Evolutionary conservation across 2,113 vertebrate species (phyloP), one percentile per base, ranked within the genome.

Genomic region (Mus pahari): DNA sequence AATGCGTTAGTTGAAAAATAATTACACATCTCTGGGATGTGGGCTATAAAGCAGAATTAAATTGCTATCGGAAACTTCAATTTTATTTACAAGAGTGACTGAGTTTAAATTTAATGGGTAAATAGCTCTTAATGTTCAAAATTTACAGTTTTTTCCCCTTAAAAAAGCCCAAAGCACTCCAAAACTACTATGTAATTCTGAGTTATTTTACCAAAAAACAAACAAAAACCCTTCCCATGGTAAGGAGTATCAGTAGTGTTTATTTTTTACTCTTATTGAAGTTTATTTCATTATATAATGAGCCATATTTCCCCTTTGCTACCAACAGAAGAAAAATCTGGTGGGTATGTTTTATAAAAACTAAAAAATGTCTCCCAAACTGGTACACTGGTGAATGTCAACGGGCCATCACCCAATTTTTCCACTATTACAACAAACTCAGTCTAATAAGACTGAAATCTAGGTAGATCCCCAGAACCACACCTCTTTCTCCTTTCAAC

Each of bases 71-170:
- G 74, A 91, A 95, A 95, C 13, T 79, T 94, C n/a, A 20, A 42
- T 64, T 92, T 73, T 94, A 82, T 86, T 96, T 94, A 97, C 64
- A 92, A 87, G n/a, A 96, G 95, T 64, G 75, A 95, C 86, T 71
- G 31, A 94, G 64, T 62, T 97, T 94, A 94, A 89, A 93, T 89
- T 89, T 87, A 94, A 96, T 86, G 60, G 93, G 39, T 58, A 96
- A 95, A 83, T 5, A 94, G 28, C 7, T 6, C 10, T 97, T 33
- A 79, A 48, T 89, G 86, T 94, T 92, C 58, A 94, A 96, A 97
- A 92, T 33, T 60, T 42, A 86, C 3, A 5, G n/a, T 73, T 96
- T 96, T n/a, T 84, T 74, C 94, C 45, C 64, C 31, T 14, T 62
- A 31, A 42, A 39, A 64, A 86, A 64, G 24, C 2, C 66, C 70